These are phyloP conservation scores for Schizopygopsis pylzovi DNA, from an alignment of 2,797 vertebrate genomes.

Conservation along the genomic window DNA sequence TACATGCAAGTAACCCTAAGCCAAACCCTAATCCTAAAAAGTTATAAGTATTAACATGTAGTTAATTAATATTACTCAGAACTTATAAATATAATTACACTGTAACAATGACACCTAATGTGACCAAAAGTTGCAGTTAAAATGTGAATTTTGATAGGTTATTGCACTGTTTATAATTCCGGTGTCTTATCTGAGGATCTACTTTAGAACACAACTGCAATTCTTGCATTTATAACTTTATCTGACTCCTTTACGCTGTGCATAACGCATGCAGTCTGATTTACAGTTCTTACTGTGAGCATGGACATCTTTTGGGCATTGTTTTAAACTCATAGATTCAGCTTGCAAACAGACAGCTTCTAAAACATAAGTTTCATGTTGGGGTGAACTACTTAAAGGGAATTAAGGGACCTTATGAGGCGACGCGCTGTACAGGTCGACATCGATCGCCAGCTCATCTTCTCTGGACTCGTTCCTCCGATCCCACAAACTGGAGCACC, in stretches of 20 bases:
- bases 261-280: neutral
- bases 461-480: constrained; percentile 61
- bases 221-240: neutral
- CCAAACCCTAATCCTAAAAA: too few species aligned
- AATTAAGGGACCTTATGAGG: constrained; percentile 64
- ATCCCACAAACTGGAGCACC: constrained; percentile 77
- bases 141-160: neutral
- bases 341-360: neutral
- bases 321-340: neutral
- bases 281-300: neutral
- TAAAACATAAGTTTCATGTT: neutral
- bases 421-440: constrained; percentile 26
- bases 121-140: neutral
- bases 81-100: neutral
- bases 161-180: neutral
- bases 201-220: too few species aligned
- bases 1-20: neutral
- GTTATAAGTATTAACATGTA: too few species aligned
- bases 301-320: neutral
- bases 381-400: neutral
- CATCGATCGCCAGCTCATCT: constrained; percentile 19
- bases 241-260: neutral
- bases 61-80: neutral
- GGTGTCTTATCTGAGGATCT: neutral
- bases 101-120: neutral